Conservation (phyloP, 37 sponge, comb jelly and placozoan genomes). For the Chondrilla cf. caribensis region DNA sequence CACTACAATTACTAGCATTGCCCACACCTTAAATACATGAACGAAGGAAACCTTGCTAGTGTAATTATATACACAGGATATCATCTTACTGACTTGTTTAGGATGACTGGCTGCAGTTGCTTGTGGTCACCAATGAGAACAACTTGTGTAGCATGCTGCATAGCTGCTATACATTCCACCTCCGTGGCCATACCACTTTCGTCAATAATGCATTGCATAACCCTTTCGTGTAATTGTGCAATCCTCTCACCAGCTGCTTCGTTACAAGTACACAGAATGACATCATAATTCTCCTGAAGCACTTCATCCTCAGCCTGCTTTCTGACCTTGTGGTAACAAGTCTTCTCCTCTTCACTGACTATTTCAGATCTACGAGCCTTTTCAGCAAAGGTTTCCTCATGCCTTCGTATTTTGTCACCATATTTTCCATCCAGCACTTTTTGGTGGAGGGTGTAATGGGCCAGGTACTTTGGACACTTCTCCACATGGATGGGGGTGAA, state of each 20-base stretch:
- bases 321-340: not conserved
- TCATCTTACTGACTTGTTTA: not conserved
- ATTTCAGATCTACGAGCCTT: not conserved
- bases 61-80: no score
- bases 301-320: not conserved
- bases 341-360: not conserved
- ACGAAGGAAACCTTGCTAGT: no score
- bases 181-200: constrained; percentile 67
- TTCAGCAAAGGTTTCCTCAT: not conserved
- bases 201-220: constrained; percentile 43
- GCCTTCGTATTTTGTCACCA: not conserved
- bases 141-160: constrained; percentile 26
- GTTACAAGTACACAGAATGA: constrained; percentile 24
- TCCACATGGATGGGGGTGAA: not conserved
- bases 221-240: not conserved
- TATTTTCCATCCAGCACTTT: not conserved
- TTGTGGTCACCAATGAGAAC: constrained; percentile 72
- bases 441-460: not conserved
- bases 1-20: no score
- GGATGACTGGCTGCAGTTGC: constrained; percentile 42
- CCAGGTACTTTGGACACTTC: not conserved
- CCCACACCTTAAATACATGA: no score
- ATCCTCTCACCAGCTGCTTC: not conserved
- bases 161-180: constrained; percentile 55
- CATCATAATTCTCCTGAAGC: not conserved